Conservation (phyloP, 2,888 invertebrate genomes). For the Thymelicus sylvestris region DNA sequence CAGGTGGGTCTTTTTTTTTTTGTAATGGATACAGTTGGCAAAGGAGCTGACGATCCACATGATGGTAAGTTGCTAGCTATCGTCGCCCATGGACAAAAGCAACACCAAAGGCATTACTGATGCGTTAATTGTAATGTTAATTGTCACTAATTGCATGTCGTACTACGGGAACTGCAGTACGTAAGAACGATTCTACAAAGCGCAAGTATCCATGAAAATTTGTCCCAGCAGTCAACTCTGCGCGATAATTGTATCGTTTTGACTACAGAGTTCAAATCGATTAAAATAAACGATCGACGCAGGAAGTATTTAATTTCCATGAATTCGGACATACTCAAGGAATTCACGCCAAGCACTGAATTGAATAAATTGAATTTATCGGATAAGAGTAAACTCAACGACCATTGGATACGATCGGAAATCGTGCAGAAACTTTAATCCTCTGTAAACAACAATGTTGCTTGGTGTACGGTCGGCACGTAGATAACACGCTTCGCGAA, state of each 20-base stretch:
- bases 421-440: neutral
- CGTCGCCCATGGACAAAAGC: too few species aligned
- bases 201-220: too few species aligned
- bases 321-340: constrained; percentile 21
- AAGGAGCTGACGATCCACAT: too few species aligned
- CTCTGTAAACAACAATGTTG: constrained; percentile 10
- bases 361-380: neutral
- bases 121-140: too few species aligned
- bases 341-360: neutral
- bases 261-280: constrained; percentile 9
- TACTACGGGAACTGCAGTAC: too few species aligned
- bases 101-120: too few species aligned
- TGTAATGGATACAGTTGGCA: too few species aligned
- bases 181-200: too few species aligned
- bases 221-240: too few species aligned
- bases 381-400: neutral
- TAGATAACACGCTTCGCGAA: constrained; percentile 39
- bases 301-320: constrained; percentile 16
- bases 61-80: too few species aligned
- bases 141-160: too few species aligned
- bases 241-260: neutral
- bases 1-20: too few species aligned
- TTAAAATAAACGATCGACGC: constrained; percentile 20
- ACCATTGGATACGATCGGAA: constrained; percentile 1
- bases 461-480: constrained; percentile 28